A percentile compares a stretch with the other conserved stretches of the same genome.
These are phyloP conservation scores for Alouatta palliata DNA, from an alignment of 2,113 vertebrate genomes.

Conservation along the genomic window DNA sequence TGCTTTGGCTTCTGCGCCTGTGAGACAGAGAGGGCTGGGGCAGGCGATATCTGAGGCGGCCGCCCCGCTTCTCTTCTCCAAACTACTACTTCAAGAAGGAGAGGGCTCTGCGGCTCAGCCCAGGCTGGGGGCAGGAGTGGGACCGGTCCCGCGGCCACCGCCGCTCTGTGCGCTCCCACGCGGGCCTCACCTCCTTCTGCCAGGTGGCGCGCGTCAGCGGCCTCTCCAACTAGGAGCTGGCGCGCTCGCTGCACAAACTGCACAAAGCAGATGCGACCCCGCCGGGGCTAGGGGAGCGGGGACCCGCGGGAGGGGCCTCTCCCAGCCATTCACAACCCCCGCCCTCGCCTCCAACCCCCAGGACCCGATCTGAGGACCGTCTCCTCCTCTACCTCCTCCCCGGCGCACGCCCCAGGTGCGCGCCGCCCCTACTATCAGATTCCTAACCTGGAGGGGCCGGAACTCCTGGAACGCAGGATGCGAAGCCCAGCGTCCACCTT, in stretches of 20 bases:
- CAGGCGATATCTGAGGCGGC: background rate
- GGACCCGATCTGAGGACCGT: background rate
- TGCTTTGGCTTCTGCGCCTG: background rate
- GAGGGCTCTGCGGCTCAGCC: background rate
- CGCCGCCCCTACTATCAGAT: slow-evolving; percentile 60
- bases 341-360: too few species aligned
- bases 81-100: slow-evolving; percentile 59
- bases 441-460: background rate
- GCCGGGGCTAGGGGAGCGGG: background rate
- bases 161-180: background rate
- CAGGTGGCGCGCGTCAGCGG: slow-evolving; percentile 26
- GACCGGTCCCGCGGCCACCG: background rate
- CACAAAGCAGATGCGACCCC: background rate
- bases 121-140: background rate
- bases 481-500: background rate
- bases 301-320: background rate
- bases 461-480: background rate
- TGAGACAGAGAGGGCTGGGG: background rate
- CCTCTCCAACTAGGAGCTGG: slow-evolving; percentile 36
- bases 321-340: background rate
- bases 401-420: background rate
- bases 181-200: slow-evolving; percentile 51
- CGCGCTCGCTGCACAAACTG: slow-evolving; percentile 7
- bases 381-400: background rate
- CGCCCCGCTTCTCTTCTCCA: background rate